Base-by-base conservation (phyloP, 1,140 invertebrate species). In the Brachionus paranguensis region DNA sequence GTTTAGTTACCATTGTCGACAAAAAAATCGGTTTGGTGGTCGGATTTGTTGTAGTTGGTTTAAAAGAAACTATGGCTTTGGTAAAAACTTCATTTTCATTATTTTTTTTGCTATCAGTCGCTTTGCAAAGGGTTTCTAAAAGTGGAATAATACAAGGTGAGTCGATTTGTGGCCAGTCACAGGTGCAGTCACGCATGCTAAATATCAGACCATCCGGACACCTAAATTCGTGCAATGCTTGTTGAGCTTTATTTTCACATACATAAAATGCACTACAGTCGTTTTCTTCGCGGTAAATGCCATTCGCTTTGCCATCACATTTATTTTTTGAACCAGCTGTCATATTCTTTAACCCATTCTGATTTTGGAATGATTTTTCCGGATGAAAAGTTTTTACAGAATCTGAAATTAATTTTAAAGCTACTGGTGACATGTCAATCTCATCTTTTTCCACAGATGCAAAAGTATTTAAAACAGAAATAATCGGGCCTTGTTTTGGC, bases 171-270 rank as follows among this genome's bases (percentile, higher is more conserved):
- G 81, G 60, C 81, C 81, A 83, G 41, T 70, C 64, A 70, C 81
- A 83, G 17, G 81, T 83, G 70, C 81, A 83, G 64, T 68, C 81
- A 37, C 17, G n/a, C 81, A 83, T 83, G n/a, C 41, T 68, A 70
- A 83, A 83, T 17, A 45, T 24, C 10, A 83, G 14, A 33, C 81
- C 78, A 17, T 64, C 78, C 3, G 64, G 64, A 43, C 78, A 81
- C 1, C 33, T 2, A 64, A 81, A 81, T 64, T 60, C 37, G 27
- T 64, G 53, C 20, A 64, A 29, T 47, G 0, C 64, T 24, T 45
- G 47, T n/a, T 53, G 14, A 70, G 60, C 12, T 37, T 8, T 8
- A 37, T 11, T 68, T 70, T 83, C 81, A 47, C 81, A 83, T 43
- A 70, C 60, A 72, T 70, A 83, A 70, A 83, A 83, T 33, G 43